Evolutionary conservation across 2,113 vertebrate species (phyloP).

Genomic region (Mesoclemmys tuberculata): DNA sequence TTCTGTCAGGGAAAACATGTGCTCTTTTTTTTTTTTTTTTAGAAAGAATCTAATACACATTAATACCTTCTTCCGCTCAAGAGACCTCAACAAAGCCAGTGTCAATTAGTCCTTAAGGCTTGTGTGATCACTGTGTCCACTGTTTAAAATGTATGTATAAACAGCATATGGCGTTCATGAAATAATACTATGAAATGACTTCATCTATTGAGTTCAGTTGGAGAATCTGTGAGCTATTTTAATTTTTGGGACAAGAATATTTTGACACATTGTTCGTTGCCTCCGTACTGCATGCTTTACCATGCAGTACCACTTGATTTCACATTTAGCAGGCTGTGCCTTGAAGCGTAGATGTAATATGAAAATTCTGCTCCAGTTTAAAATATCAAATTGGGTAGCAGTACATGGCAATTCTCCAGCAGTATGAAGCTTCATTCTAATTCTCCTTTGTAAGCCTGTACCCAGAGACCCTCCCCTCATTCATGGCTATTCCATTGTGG

Average conservation of each 20-base stretch:
- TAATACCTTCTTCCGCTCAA: background rate
- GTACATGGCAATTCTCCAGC: background rate
- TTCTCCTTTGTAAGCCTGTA: background rate
- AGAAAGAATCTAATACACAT: background rate
- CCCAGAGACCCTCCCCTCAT: background rate
- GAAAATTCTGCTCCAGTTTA: background rate
- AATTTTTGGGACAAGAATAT: background rate
- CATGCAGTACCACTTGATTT: rapidly evolving
- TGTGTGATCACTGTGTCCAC: rapidly evolving
- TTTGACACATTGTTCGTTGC: background rate
- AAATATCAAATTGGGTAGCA: background rate
- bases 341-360: background rate
- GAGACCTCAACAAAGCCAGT: background rate
- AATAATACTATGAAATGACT: background rate
- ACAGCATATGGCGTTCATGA: background rate
- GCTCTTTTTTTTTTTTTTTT: background rate
- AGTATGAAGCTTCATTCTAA: background rate
- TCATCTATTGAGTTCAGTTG: background rate
- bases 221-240: rapidly evolving
- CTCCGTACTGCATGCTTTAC: background rate
- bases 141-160: rapidly evolving
- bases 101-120: background rate
- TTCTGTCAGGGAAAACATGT: background rate
- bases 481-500: rapidly evolving
- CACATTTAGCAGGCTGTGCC: rapidly evolving